Evolutionary conservation across 2,888 invertebrate species (phyloP).

Genomic region (Habrosyne pyritoides): DNA sequence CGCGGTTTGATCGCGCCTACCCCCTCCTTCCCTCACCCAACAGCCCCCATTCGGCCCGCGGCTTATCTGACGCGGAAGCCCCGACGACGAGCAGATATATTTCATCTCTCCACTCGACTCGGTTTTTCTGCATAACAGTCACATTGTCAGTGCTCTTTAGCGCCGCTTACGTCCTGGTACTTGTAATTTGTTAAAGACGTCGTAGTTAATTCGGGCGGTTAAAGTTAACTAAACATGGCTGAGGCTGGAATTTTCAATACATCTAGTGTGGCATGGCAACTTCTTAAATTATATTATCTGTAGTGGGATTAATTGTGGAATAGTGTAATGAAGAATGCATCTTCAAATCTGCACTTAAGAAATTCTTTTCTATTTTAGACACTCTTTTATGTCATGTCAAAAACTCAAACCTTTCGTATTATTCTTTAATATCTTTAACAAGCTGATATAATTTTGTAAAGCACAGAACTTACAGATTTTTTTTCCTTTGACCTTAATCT

Average conservation of each 20-base stretch:
- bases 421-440: no score
- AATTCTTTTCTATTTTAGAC: no score
- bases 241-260: no score
- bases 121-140: slow-evolving; percentile 40
- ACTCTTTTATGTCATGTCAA: no score
- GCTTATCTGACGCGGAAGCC: slow-evolving; percentile 66
- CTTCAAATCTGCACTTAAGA: no score
- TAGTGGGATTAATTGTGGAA: no score
- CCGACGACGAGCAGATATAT: slow-evolving; percentile 56
- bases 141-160: slow-evolving; percentile 10
- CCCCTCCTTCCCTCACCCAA: slow-evolving; percentile 10
- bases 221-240: no score
- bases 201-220: slow-evolving; percentile 12
- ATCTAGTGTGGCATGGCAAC: background rate
- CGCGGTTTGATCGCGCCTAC: slow-evolving; percentile 50
- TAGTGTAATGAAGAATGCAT: no score
- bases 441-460: no score
- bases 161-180: slow-evolving; percentile 26
- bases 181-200: slow-evolving; percentile 29
- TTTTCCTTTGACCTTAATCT: background rate
- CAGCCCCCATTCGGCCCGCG: slow-evolving; percentile 37
- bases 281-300: no score
- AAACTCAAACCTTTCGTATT: no score
- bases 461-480: background rate
- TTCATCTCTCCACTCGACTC: slow-evolving; percentile 60